A percentile compares a stretch with the other conserved stretches of the same genome.
These are phyloP conservation scores for Sinhomidia bicolor DNA, from an alignment of 2,888 invertebrate genomes.

Conservation along the genomic window DNA sequence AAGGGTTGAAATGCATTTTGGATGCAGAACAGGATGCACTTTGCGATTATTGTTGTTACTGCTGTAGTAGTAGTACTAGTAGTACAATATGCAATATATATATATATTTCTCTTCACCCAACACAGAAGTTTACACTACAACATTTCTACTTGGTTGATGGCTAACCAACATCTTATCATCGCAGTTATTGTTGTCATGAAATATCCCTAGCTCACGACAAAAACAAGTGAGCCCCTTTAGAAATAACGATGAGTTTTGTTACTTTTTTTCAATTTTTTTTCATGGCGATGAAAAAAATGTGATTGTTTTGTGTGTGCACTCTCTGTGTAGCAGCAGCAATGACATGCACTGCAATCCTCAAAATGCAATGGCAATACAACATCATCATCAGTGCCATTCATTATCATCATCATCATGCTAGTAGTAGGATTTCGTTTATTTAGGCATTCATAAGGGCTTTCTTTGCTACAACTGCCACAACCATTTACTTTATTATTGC, in stretches of 20 bases:
- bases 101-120: too few species aligned
- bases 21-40: slow-evolving; percentile 70
- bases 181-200: slow-evolving; percentile 9
- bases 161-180: slow-evolving; percentile 31
- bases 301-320: slow-evolving; percentile 40
- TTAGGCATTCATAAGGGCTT: not conserved
- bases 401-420: not conserved
- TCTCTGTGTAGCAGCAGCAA: slow-evolving; percentile 43
- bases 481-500: not conserved
- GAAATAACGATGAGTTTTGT: slow-evolving; percentile 36
- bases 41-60: slow-evolving; percentile 27
- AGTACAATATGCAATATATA: not conserved
- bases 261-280: not conserved
- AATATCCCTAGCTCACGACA: slow-evolving; percentile 19
- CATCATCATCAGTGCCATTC: not conserved
- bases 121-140: not conserved
- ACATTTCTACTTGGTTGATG: slow-evolving; percentile 31
- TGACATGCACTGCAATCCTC: slow-evolving; percentile 28
- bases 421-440: not conserved
- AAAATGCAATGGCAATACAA: not conserved
- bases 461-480: not conserved
- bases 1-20: slow-evolving; percentile 60
- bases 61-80: not conserved
- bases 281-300: not conserved
- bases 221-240: slow-evolving; percentile 29